Evolutionary conservation across 1,140 invertebrate genomes (phyloP), one percentile per base, ranked within the genome.

Genomic region (Drosophila baimaii): DNA sequence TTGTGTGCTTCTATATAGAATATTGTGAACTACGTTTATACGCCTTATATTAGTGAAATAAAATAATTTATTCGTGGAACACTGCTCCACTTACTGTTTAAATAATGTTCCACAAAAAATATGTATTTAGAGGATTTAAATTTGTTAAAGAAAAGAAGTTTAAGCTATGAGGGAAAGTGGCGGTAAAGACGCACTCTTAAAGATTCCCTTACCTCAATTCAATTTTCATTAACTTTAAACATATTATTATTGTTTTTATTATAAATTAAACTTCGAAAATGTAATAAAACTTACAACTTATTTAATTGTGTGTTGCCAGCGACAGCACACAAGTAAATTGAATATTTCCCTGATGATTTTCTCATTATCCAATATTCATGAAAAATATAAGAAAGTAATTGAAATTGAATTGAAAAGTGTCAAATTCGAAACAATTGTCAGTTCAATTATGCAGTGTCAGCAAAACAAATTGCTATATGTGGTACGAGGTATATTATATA

Each of bases 31-130:
- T 33, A 31, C 15, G 7, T 35, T 23, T 49, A 15, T 64, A 43
- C 19, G 15, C 8, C 3, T n/a, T 54, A 29, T 35, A 52, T 44
- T 44, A 52, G 35, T 54, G 19, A 35, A 69, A 66, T 66, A 66
- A 69, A 69, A 69, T 69, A 35, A 49, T 66, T 69, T 52, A 63
- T 62, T 66, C 1, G 44, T 37, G 19, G 25, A 21, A 23, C n/a
- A 19, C 10, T 31, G 13, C 25, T 52, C 0, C 5, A 23, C 49
- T 19, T 35, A 9, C 5, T 13, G 19, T 52, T 52, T 9, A 19
- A 19, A n/a, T 21, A 49, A 5, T 17, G n/a, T 29, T 49, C 27
- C 27, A 27, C 5, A 7, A 27, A 2, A 27, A 5, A 5, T 15
- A 35, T 15, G 15, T 5, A 12, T 12, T 0, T 27, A 27, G 8